Conservation (phyloP, 2,888 invertebrate species). For the Nomada ferruginata region DNA sequence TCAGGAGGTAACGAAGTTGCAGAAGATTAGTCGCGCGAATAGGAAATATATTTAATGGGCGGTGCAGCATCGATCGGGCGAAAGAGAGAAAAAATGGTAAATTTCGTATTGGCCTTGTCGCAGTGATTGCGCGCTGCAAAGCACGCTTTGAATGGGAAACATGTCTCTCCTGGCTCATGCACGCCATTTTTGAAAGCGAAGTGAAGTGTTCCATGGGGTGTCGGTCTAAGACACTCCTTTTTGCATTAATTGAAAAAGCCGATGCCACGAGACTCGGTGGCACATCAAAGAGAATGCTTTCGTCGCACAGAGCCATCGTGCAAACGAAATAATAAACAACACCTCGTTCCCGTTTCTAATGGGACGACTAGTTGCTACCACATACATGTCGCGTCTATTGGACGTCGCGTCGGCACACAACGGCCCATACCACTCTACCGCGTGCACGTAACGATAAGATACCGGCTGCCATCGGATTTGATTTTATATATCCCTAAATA, state of each 20-base stretch:
- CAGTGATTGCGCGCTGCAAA: conserved; percentile 16
- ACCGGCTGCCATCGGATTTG: no score
- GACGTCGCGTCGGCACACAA: conserved; percentile 15
- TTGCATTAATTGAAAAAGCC: conserved; percentile 78
- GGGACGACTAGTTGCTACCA: conserved; percentile 65
- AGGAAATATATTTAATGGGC: no score
- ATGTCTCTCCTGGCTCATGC: conserved; percentile 53
- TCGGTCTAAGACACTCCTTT: conserved; percentile 71
- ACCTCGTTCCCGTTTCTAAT: conserved; percentile 62
- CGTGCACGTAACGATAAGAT: no score
- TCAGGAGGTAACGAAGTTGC: not conserved
- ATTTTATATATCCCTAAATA: no score
- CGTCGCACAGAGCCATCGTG: conserved; percentile 68
- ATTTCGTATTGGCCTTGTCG: conserved; percentile 23
- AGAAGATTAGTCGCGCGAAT: not conserved
- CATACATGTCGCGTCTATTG: conserved; percentile 16
- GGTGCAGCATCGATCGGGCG: conserved; percentile 10
- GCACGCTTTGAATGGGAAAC: conserved; percentile 50
- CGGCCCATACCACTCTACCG: not conserved
- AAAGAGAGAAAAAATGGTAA: not conserved
- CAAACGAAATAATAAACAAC: conserved; percentile 76
- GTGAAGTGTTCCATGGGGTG: conserved; percentile 60
- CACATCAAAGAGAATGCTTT: conserved; percentile 76
- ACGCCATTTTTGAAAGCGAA: conserved; percentile 67
- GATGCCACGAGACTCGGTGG: conserved; percentile 69